phyloP scores from a whole-genome alignment of 2,888 invertebrate genomes.

The Linyphia triangularis region DNA sequence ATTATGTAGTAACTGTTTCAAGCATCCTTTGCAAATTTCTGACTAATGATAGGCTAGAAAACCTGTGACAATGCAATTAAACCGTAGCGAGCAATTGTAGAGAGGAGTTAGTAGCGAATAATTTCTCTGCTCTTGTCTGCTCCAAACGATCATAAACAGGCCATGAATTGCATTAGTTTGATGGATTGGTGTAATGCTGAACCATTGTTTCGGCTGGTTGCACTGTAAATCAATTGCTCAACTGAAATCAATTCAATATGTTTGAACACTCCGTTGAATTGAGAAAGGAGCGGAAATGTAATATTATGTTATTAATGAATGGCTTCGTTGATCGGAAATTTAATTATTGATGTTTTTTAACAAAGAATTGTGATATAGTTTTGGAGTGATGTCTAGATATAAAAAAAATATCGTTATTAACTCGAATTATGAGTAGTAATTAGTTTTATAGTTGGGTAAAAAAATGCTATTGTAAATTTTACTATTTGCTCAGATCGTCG shows the following conservation, averaged over 20 bases:
- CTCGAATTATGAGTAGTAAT: no score
- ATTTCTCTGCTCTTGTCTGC: slow-evolving; percentile 32
- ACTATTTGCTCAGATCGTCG: no score
- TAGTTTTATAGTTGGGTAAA: no score
- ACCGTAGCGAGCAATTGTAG: slow-evolving; percentile 5
- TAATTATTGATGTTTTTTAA: no score
- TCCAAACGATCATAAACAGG: slow-evolving; percentile 8
- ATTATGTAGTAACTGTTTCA: not conserved
- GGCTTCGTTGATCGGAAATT: no score
- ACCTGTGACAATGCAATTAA: slow-evolving; percentile 56
- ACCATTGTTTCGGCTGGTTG: not conserved
- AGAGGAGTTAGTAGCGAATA: slow-evolving; percentile 5
- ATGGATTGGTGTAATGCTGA: slow-evolving; percentile 7
- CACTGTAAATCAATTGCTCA: slow-evolving; percentile 16
- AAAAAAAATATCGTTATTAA: no score
- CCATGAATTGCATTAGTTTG: slow-evolving; percentile 36
- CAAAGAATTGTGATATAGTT: no score
- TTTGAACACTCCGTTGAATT: not conserved
- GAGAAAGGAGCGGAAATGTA: not conserved
- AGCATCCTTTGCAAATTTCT: slow-evolving; percentile 22
- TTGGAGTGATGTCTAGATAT: no score
- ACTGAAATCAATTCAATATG: not conserved
- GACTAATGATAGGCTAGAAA: slow-evolving; percentile 44
- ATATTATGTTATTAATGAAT: not conserved
- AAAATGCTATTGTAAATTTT: no score